Base-by-base conservation (phyloP, 1,140 invertebrate genomes). In the Pogonomyrmex californicus region DNA sequence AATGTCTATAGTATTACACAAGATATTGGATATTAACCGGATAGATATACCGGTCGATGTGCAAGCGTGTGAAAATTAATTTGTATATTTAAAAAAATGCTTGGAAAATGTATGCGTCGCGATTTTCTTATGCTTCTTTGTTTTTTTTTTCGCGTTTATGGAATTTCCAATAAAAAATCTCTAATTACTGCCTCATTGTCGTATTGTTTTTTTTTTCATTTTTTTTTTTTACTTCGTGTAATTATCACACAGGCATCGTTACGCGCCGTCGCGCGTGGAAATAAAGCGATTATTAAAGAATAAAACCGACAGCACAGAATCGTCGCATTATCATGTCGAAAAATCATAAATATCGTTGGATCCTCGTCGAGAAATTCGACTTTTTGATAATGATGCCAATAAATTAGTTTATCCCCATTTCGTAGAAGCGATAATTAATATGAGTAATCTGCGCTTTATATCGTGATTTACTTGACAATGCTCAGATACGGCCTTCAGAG, bases 381-480 rank as follows among this genome's bases (percentile, higher is more conserved):
- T 36, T 30, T 36, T 71, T 71, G 5, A 23, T 82, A 47, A 56
- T 73, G n/a, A n/a, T 30, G 79, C 9, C n/a, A 6, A 60, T 17
- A 30, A 76, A 71, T 36, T 75, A 47, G 30, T 38, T 70, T 36
- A 49, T 49, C n/a, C 10, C 33, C 30, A n/a, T 70, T 81, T 41
- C 4, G 14, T 23, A 47, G 41, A 85, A 41, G 14, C 14, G 14
- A 23, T 30, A 54, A 75, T 85, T 65, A 78, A 78, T 77, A 85
- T 65, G 10, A 3, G 12, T 54, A 77, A 33, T 7, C 17, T 60
- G 36, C 51, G 17, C 23, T 10, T 3, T 23, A 23, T 23, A 23
- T 23, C 2, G 56, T 88, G 79, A 88, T 88, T 85, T 88, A 90
- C 79, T 44, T n/a, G 33, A 62, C 30, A 36, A 36, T 85, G 63